Conservation (phyloP, 1,140 invertebrate genomes). For the Drosophila melanogaster region DNA sequence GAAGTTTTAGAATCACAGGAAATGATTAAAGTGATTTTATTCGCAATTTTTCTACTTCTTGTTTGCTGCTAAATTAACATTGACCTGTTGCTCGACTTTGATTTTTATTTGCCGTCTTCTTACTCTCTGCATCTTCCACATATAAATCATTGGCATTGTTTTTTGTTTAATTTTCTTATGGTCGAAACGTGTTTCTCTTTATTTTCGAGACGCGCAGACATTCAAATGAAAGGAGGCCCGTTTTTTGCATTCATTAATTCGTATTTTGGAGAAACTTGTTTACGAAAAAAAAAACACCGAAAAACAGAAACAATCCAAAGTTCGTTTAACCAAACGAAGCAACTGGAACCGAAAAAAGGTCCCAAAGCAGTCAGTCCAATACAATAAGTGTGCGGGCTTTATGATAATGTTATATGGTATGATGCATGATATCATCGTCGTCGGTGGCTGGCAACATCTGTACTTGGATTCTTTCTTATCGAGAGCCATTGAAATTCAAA, state of each 20-base stretch:
- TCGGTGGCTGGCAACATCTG: constrained; percentile 35
- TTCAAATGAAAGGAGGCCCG: constrained; percentile 36
- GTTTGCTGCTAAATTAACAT: constrained; percentile 19
- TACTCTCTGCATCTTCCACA: constrained; percentile 23
- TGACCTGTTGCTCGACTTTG: constrained; percentile 61
- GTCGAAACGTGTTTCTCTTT: constrained; percentile 44
- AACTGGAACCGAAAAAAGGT: constrained; percentile 37
- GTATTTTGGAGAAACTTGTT: constrained; percentile 50
- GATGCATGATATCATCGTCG: constrained; percentile 49
- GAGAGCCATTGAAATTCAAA: constrained; percentile 32
- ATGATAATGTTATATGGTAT: constrained; percentile 19
- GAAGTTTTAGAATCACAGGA: constrained; percentile 22
- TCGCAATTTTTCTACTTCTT: constrained; percentile 13
- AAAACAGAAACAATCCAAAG: constrained; percentile 30
- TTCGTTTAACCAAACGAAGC: constrained; percentile 54
- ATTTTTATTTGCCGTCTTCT: constrained; percentile 15
- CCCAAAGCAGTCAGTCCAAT: constrained; percentile 16
- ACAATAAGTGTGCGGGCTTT: constrained; percentile 3
- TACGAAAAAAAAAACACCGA: constrained; percentile 22
- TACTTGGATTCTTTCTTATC: constrained; percentile 31
- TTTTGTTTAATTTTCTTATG: constrained; percentile 8
- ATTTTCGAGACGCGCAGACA: constrained; percentile 12
- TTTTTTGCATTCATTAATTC: constrained; percentile 45
- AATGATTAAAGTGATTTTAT: constrained; percentile 2
- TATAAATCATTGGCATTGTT: constrained; percentile 29